Evolutionary conservation across 2,797 vertebrate genomes (phyloP).

Genomic region (Mionectes olivaceus): DNA sequence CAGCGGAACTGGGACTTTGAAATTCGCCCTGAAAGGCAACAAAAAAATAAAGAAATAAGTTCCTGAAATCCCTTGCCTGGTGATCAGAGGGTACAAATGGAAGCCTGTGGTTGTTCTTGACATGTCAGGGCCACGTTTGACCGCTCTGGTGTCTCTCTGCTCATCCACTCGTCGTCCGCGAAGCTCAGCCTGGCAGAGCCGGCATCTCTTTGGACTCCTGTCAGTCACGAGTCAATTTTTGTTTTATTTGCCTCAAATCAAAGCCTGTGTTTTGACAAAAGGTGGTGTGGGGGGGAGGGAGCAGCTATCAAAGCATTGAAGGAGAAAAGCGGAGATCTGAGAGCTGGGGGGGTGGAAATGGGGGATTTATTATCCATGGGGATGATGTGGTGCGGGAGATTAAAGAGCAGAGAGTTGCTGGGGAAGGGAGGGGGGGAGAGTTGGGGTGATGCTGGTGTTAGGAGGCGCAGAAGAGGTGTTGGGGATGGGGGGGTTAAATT

Average conservation of each 20-base stretch:
- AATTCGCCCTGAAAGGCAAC: background rate
- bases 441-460: background rate
- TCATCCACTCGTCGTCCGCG: background rate
- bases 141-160: background rate
- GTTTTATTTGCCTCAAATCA: background rate
- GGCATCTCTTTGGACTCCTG: background rate
- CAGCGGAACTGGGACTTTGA: background rate
- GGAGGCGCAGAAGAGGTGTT: background rate
- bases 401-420: background rate
- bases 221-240: constrained; percentile 3
- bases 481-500: background rate
- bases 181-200: background rate
- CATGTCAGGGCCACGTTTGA: background rate
- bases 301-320: background rate
- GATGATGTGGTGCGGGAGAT: background rate
- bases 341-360: background rate
- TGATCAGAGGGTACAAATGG: background rate
- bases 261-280: constrained; percentile 32
- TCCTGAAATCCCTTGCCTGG: background rate
- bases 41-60: background rate
- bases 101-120: background rate
- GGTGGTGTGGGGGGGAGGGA: background rate
- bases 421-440: too few relatives aligned
- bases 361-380: background rate
- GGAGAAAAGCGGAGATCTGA: background rate